Evolutionary conservation across 1,140 invertebrate species (phyloP).

Genomic region (Thaumetopoea pityocampa): DNA sequence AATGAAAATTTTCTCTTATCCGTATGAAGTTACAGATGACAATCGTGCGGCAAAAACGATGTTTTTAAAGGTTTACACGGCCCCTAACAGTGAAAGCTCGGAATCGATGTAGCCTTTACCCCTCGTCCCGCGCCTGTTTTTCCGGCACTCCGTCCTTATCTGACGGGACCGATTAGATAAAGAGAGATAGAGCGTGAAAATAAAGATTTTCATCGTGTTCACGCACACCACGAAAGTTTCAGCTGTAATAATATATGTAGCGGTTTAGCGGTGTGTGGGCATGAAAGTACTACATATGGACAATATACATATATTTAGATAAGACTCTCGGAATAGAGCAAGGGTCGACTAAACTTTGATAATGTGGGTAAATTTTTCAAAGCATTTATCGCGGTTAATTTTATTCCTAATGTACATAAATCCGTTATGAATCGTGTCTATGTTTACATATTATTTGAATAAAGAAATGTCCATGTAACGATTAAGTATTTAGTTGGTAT

Average conservation of each 20-base stretch:
- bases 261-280: conserved; percentile 41
- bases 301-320: conserved; percentile 36
- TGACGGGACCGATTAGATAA: conserved; percentile 73
- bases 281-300: conserved; percentile 41
- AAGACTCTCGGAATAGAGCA: conserved; percentile 51
- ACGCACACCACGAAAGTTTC: conserved; percentile 61
- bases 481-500: not conserved
- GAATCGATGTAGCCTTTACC: conserved; percentile 75
- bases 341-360: conserved; percentile 52
- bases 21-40: conserved; percentile 60
- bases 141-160: conserved; percentile 74
- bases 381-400: conserved; percentile 29
- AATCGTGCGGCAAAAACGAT: conserved; percentile 61
- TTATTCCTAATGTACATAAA: conserved; percentile 22
- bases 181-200: conserved; percentile 76
- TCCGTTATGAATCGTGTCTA: not conserved
- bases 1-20: conserved; percentile 55
- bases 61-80: conserved; percentile 75
- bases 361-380: conserved; percentile 31
- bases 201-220: conserved; percentile 76
- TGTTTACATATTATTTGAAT: conserved; percentile 2
- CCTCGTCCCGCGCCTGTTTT: conserved; percentile 71
- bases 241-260: conserved; percentile 35
- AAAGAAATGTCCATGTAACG: not conserved
- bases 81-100: conserved; percentile 75